phyloP scores from a whole-genome alignment of 2,797 vertebrate species.

The Morus bassanus region DNA sequence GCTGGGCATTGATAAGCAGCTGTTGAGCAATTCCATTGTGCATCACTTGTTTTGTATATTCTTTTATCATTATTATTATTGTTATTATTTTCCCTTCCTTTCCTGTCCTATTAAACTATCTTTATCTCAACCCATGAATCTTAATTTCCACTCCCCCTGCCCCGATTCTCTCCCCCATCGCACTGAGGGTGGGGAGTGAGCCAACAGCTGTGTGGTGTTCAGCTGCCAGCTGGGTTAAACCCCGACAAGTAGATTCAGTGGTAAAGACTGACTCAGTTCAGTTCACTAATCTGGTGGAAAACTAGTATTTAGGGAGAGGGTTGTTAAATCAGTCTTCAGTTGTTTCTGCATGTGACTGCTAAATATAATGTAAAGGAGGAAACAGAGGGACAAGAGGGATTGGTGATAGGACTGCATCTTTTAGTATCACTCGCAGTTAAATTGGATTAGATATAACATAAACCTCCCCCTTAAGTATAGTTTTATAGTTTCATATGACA shows the following conservation, averaged over 20 bases:
- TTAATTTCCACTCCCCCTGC: too few relatives aligned
- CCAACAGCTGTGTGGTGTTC: too few relatives aligned
- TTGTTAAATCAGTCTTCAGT: not conserved
- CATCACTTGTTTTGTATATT: too few relatives aligned
- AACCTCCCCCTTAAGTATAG: not conserved
- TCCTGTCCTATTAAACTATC: too few relatives aligned
- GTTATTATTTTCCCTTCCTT: too few relatives aligned
- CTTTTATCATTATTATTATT: too few relatives aligned
- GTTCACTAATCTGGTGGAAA: not conserved
- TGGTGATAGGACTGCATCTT: rapidly evolving
- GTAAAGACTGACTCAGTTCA: not conserved
- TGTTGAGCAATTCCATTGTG: too few relatives aligned
- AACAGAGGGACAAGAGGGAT: not conserved
- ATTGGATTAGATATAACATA: not conserved
- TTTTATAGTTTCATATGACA: not conserved
- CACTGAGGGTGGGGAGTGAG: too few relatives aligned
- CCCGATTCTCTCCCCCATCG: too few relatives aligned
- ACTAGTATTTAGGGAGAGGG: not conserved
- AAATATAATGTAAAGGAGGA: not conserved
- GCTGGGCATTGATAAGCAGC: too few relatives aligned
- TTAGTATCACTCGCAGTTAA: not conserved
- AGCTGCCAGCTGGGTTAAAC: too few relatives aligned
- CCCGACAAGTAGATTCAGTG: not conserved
- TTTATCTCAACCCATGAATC: too few relatives aligned
- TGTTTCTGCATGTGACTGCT: not conserved